Base-by-base conservation (phyloP, 2,113 vertebrate genomes). In the Gymnogyps californianus region DNA sequence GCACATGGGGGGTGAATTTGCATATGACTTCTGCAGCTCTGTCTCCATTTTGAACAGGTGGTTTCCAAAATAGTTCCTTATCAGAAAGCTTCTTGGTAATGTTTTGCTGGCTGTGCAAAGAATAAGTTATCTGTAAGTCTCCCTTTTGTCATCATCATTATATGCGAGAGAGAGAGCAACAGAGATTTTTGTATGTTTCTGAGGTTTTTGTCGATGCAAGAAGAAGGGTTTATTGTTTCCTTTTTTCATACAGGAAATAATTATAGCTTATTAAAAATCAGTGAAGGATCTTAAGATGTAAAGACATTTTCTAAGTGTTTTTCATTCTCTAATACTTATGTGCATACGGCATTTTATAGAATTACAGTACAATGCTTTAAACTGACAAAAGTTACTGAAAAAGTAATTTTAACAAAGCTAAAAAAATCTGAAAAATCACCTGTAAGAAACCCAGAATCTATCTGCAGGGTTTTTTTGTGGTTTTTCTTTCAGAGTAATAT, bases 381-480 rank as follows among this genome's bases (percentile, higher is more conserved):
- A 66, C 16, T 75, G 31, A 26, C 5, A 38, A 52, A 34, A 72
- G 16, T 59, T 75, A 57, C 31, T 70, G 54, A 74, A 93, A 91
- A 58, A 46, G 3, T 38, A 49, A 65, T 78, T 75, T 67, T 66
- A 70, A 44, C 13, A 66, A 70, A 82, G 22, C 7, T 47, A 44
- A 85, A 84, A 84, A 78, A n/a, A 34, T 20, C 6, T 57, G 32
- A 28, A 59, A 79, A 92, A 49, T 74, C 31, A 49, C 14, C 14
- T 34, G 4, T 24, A 92, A 75, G 31, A 74, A 74, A 36, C 4
- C 5, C 24, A 64, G 22, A 44, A 61, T 70, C 14, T 66, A 15
- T 19, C 24, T 71, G 36, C 15, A 64, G 13, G n/a, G 1, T 2
- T 5, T 25, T 32, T 44, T 28, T 5, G 14, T 15, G 2, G 0